Base-by-base conservation (phyloP, 2,888 invertebrate species). In the Gymnosoma rotundatum region DNA sequence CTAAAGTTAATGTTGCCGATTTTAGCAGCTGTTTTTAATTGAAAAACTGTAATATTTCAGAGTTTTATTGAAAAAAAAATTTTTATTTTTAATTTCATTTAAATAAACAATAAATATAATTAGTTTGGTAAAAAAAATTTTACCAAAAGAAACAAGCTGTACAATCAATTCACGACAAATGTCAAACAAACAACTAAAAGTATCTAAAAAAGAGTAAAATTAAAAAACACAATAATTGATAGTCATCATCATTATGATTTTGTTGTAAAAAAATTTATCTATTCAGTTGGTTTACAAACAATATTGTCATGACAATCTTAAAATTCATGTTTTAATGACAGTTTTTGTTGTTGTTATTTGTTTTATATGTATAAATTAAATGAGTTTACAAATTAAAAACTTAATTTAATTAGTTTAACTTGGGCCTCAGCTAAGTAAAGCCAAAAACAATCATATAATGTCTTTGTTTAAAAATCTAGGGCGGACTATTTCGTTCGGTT, bases 381-480 rank as follows among this genome's bases (percentile, higher is more conserved):
- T 90, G 89, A 88, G 89, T 88, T 87, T 88, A 89, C 38, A 42
- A 42, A 42, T 42, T 42, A 42, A 42, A 42, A 42, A 12, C 12
- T 12, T 12, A 2, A 42, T 12, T 42, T 42, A 12, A 42, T 42
- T 42, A 7, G 12, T 42, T 42, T 12, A 42, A 42, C 88, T 90
- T 89, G 90, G 89, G 89, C 90, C 89, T 89, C 88, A 88, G 86
- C 61, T 84, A 83, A 79, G 61, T 70, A 64, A 75, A 67, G 64
- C 45, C 58, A 52, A 67, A 70, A 48, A 50, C 10, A 66, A 60
- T 25, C 21, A 42, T 66, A 20, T n/a, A 38, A 18, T 61, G 20
- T 63, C 25, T 69, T 7, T 32, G 32, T 36, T 50, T 42, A 21
- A 21, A 38, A 45, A 66, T 69, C 18, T 72, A 48, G 75, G 60